These are phyloP conservation scores for Mycalesis mineus DNA, from an alignment of 2,888 invertebrate species.

Conservation along the genomic window DNA sequence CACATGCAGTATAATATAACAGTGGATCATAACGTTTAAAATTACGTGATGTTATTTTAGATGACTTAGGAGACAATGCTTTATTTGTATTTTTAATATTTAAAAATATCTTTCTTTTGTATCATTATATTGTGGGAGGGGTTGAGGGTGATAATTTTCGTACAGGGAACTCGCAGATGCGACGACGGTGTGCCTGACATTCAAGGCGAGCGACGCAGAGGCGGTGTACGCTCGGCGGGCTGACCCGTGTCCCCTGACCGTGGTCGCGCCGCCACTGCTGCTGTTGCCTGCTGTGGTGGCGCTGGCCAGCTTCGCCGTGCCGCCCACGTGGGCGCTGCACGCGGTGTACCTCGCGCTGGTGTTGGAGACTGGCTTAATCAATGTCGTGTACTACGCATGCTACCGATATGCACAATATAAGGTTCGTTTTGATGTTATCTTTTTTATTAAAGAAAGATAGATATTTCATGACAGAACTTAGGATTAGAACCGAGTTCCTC, in stretches of 20 bases:
- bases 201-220: conserved; percentile 57
- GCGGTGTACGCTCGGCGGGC: conserved; percentile 50
- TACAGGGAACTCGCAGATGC: conserved; percentile 65
- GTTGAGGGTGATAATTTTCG: conserved; percentile 24
- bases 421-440: conserved; percentile 37
- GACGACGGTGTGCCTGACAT: conserved; percentile 62
- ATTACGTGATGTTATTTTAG: neutral
- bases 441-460: too few relatives aligned
- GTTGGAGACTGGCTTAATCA: conserved; percentile 56
- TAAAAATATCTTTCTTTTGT: neutral
- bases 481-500: too few relatives aligned
- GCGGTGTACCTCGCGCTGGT: conserved; percentile 58
- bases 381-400: conserved; percentile 55
- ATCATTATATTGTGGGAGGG: conserved; percentile 11
- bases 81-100: neutral
- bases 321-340: conserved; percentile 52
- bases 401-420: conserved; percentile 57
- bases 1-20: neutral
- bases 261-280: conserved; percentile 61
- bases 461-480: too few relatives aligned
- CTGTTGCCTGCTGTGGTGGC: conserved; percentile 63
- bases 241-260: conserved; percentile 58
- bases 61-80: neutral
- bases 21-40: neutral
- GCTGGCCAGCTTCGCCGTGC: conserved; percentile 57